These are phyloP conservation scores for Doryteuthis pealeii DNA, from an alignment of 1,140 invertebrate species.

Conservation along the genomic window DNA sequence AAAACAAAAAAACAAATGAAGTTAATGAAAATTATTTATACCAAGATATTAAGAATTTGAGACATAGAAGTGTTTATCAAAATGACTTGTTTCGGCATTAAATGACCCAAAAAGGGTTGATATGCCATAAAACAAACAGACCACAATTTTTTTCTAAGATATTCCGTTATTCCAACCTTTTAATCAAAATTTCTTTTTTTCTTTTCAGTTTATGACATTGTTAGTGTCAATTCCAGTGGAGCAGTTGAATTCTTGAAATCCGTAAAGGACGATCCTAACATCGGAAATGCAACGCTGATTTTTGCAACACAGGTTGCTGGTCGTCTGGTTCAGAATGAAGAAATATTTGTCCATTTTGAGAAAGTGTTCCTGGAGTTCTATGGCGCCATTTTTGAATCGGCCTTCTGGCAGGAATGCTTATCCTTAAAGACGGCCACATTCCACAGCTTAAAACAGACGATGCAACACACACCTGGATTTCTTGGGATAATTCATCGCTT, in stretches of 20 bases:
- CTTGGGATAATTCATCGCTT: background rate
- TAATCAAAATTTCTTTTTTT: too few species aligned
- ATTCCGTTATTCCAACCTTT: too few species aligned
- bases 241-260: background rate
- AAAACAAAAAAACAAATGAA: too few species aligned
- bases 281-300: background rate
- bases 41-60: too few species aligned
- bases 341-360: conserved; percentile 3
- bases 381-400: background rate
- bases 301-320: background rate
- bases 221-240: background rate
- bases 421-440: background rate
- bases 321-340: background rate
- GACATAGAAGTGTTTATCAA: too few species aligned
- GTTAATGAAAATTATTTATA: too few species aligned
- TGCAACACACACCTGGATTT: background rate
- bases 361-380: background rate
- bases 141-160: too few species aligned
- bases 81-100: too few species aligned
- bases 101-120: too few species aligned
- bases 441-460: background rate
- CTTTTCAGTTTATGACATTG: background rate
- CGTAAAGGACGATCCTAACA: background rate
- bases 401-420: background rate
- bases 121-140: too few species aligned